Evolutionary conservation across 2,797 vertebrate species (phyloP).

Genomic region (Arremon brunneinucha): DNA sequence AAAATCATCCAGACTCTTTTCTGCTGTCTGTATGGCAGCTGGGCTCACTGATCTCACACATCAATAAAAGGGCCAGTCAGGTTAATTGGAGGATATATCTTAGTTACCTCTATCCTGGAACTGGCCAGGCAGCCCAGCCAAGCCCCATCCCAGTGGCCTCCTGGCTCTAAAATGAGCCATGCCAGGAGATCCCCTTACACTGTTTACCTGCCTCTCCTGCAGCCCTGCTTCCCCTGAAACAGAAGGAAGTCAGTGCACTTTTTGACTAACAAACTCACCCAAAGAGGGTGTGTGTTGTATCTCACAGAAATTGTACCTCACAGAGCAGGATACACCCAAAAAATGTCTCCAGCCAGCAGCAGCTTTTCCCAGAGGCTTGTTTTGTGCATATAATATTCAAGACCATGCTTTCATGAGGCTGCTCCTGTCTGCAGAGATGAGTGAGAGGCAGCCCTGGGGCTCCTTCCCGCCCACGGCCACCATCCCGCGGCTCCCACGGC

Average conservation of each 20-base stretch:
- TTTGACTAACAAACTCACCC: slow-evolving; percentile 50
- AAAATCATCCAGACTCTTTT: not conserved
- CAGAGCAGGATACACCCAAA: slow-evolving; percentile 18
- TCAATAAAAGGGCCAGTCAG: not conserved
- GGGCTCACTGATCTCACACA: not conserved
- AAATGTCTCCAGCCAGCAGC: not conserved
- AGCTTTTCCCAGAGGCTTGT: slow-evolving; percentile 5
- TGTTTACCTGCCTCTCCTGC: slow-evolving; percentile 13
- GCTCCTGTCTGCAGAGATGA: not conserved
- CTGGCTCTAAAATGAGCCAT: not conserved
- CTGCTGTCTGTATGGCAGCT: not conserved
- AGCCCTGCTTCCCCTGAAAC: not conserved
- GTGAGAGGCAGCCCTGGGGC: not conserved
- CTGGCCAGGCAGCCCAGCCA: not conserved
- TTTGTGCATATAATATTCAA: not conserved
- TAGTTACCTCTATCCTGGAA: not conserved
- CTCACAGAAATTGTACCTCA: not conserved
- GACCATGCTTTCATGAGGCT: not conserved
- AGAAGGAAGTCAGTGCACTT: slow-evolving; percentile 25
- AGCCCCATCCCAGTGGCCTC: not conserved
- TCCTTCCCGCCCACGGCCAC: not conserved
- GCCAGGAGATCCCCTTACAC: slow-evolving; percentile 18
- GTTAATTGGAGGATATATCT: not conserved
- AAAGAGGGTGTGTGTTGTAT: slow-evolving; percentile 15
- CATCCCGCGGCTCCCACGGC: not conserved